These are phyloP conservation scores for Drosophila niveifrons DNA, from an alignment of 2,888 invertebrate species.

Conservation along the genomic window DNA sequence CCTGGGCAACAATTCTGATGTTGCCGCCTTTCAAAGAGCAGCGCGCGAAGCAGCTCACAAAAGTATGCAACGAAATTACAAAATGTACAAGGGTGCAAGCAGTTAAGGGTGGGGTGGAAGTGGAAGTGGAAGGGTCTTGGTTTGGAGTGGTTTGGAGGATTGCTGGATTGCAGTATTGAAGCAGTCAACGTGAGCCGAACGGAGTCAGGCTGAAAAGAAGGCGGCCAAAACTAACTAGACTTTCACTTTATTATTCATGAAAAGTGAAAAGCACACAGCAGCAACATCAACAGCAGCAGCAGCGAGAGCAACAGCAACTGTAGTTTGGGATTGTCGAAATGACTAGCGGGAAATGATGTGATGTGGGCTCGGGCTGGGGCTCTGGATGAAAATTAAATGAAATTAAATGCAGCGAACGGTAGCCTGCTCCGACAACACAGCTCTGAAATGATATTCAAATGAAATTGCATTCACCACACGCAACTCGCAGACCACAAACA, in stretches of 20 bases:
- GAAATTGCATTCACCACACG: conserved; percentile 44
- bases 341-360: conserved; percentile 68
- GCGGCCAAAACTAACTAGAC: conserved; percentile 73
- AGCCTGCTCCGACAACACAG: conserved; percentile 11
- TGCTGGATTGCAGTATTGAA: conserved; percentile 19
- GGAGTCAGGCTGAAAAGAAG: conserved; percentile 31
- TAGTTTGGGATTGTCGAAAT: conserved; percentile 71
- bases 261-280: conserved; percentile 73
- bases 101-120: conserved; percentile 2
- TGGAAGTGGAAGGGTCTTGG: not conserved
- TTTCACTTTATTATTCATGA: conserved; percentile 79
- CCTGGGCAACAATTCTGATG: conserved; percentile 52
- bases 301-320: conserved; percentile 15
- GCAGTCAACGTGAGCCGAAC: conserved; percentile 46
- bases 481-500: conserved; percentile 13
- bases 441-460: conserved; percentile 58
- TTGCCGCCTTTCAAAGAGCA: conserved; percentile 43
- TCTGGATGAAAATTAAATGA: conserved; percentile 70
- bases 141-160: not conserved
- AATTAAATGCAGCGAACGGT: conserved; percentile 70
- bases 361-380: conserved; percentile 45
- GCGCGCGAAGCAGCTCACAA: conserved; percentile 50
- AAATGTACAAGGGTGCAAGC: conserved; percentile 59
- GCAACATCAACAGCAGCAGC: conserved; percentile 34
- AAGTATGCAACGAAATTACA: conserved; percentile 78